Base-by-base conservation (phyloP, 2,113 vertebrate genomes). In the Alethe castanea region DNA sequence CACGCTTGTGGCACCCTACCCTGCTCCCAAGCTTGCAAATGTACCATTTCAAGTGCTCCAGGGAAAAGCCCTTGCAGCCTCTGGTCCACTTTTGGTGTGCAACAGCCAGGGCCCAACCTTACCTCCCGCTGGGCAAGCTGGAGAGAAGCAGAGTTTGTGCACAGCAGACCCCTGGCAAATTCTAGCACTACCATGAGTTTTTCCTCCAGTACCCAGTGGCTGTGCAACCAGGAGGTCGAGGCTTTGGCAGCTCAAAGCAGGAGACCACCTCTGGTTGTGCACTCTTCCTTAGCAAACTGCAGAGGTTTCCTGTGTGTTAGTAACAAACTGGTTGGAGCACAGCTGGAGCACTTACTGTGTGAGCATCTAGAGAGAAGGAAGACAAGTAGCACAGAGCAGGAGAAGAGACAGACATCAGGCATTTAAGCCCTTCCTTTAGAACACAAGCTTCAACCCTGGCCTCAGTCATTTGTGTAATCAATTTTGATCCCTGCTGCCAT, bases 21-120 rank as follows among this genome's bases (percentile, higher is more conserved):
- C 65, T 19, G 66, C 62, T 92, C 59, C 33, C 66, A 38, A 20
- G 52, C 61, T 61, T 23, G 35, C 45, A 19, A 50, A 42, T 1
- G 17, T 0, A 3, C 1, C 0, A 5, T 22, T 66, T 18, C 2
- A 19, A 25, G 22, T 5, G 19, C 53, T 62, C 22, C 47, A 31
- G 31, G 56, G 35, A 59, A 56, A 82, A 61, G 3, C 48, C 22
- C 70, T 40, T 3, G 47, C 56, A 65, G 29, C 12, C 40, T 45
- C 45, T 5, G 2, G 33, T n/a, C 19, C 20, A 36, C 14, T 11
- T 5, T 8, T 1, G 5, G 26, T 36, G 67, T 26, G 82, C 31
- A 2, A 10, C 7, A 11, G 45, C 23, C 29, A 20, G n/a, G 17
- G 50, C 19, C 54, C 3, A 1, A 19, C 50, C 57, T 56, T 2